Percentiles rank a stretch among this genome's conserved stretches.
Evolutionary conservation across 2,113 vertebrate species (phyloP).

Genomic region (Myrmophylax atrothorax): DNA sequence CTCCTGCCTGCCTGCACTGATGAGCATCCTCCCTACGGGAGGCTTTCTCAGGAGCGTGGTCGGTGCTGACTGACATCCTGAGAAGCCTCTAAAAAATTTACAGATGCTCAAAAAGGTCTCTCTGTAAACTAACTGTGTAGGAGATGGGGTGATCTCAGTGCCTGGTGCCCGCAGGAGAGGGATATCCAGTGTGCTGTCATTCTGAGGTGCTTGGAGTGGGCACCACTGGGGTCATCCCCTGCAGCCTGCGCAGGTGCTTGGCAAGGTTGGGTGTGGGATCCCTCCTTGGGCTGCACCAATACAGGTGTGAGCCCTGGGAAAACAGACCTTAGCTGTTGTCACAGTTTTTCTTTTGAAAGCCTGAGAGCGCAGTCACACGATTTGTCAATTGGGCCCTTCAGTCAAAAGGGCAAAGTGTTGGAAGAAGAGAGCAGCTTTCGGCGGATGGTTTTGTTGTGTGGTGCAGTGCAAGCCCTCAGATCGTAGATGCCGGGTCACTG

Average conservation of each 20-base stretch:
- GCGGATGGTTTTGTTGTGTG: background rate
- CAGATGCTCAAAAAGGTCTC: background rate
- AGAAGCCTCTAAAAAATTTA: conserved; percentile 31
- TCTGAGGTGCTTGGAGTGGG: background rate
- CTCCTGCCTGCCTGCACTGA: conserved; percentile 19
- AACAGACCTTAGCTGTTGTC: background rate
- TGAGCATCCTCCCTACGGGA: conserved; percentile 25
- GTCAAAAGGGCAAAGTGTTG: conserved; percentile 15
- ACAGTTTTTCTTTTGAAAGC: background rate
- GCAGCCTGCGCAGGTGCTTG: fast-evolving
- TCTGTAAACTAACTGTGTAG: background rate
- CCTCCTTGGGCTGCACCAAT: background rate
- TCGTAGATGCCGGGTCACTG: background rate
- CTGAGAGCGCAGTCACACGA: background rate
- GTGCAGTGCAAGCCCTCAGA: background rate
- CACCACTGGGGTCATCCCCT: background rate
- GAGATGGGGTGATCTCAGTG: background rate
- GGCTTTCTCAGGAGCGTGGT: background rate
- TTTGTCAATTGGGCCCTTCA: background rate
- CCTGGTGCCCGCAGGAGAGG: background rate
- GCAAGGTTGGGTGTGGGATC: fast-evolving
- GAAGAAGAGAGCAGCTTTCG: background rate
- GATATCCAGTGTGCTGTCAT: fast-evolving
- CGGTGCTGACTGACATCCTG: conserved; percentile 16
- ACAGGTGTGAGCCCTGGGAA: background rate